Percentiles rank a stretch among this genome's conserved stretches.
These are phyloP conservation scores for Pseudorasbora parva DNA, from an alignment of 2,113 vertebrate genomes.

Conservation along the genomic window DNA sequence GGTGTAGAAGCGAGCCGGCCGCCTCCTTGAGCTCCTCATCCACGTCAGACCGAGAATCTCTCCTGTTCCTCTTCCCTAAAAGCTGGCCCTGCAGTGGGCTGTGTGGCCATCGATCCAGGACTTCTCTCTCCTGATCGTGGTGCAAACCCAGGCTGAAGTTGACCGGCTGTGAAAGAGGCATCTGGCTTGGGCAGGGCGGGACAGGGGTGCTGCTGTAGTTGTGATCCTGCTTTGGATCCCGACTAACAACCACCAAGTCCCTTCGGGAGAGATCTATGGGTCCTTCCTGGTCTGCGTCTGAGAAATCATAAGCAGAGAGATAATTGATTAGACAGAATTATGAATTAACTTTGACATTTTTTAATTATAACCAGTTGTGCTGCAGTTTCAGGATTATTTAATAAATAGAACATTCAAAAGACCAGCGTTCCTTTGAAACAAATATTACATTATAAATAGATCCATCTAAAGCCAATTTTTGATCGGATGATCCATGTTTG, in stretches of 20 bases:
- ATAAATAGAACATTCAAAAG: not conserved
- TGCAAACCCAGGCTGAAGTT: constrained; percentile 89
- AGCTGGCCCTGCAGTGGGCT: constrained; percentile 73
- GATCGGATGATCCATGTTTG: not conserved
- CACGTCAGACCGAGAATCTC: constrained; percentile 86
- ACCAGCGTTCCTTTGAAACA: not conserved
- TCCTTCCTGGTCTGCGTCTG: constrained; percentile 71
- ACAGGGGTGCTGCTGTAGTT: constrained; percentile 91
- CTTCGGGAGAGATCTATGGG: constrained; percentile 80
- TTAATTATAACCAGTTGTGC: not conserved
- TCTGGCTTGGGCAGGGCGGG: constrained; percentile 84
- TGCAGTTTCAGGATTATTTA: too few relatives aligned
- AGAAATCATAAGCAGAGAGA: not conserved
- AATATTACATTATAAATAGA: not conserved
- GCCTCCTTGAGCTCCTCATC: constrained; percentile 98
- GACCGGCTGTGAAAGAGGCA: constrained; percentile 79
- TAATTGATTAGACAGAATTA: not conserved
- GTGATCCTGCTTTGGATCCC: constrained; percentile 94
- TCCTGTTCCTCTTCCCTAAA: constrained; percentile 74
- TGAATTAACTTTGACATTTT: not conserved
- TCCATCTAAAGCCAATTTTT: not conserved
- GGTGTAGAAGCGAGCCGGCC: constrained; percentile 95
- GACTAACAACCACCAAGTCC: constrained; percentile 79
- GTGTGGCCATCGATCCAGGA: constrained; percentile 62
- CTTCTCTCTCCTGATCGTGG: constrained; percentile 86